Conservation (phyloP, 2,113 vertebrate genomes). For the Mionectes macconnelli region DNA sequence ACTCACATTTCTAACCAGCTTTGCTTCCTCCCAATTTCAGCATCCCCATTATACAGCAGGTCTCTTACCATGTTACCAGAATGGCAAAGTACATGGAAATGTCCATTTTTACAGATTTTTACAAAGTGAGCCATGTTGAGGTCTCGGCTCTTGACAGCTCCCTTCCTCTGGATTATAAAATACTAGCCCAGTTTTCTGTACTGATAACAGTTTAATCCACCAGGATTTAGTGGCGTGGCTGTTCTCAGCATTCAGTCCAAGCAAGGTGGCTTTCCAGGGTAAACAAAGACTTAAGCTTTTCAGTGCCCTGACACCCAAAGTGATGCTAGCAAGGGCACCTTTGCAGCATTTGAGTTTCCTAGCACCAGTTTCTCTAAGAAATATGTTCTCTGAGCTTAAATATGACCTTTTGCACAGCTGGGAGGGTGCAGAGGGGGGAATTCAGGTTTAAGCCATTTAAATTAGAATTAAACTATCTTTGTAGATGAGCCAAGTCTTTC, state of each 20-base stretch:
- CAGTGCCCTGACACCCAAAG: neutral
- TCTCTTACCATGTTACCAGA: neutral
- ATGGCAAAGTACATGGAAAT: neutral
- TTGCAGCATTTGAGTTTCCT: neutral
- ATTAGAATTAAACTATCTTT: neutral
- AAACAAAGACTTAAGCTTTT: constrained; percentile 15
- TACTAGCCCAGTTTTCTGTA: neutral
- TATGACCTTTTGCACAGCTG: neutral
- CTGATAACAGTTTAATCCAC: neutral
- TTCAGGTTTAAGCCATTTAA: neutral
- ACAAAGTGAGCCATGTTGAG: rapidly evolving
- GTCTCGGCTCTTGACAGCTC: neutral
- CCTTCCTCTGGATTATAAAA: neutral
- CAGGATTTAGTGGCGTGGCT: neutral
- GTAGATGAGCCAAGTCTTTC: neutral
- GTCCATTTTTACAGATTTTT: neutral
- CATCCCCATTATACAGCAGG: rapidly evolving
- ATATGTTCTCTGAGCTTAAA: neutral
- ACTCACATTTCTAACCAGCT: neutral
- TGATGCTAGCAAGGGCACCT: neutral
- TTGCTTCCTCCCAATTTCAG: neutral
- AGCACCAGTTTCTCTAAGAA: neutral
- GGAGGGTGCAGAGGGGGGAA: neutral
- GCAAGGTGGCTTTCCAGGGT: neutral
- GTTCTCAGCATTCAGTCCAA: neutral